Conservation (phyloP, 2,888 invertebrate species). For the Rhynchonema sp. region DNA sequence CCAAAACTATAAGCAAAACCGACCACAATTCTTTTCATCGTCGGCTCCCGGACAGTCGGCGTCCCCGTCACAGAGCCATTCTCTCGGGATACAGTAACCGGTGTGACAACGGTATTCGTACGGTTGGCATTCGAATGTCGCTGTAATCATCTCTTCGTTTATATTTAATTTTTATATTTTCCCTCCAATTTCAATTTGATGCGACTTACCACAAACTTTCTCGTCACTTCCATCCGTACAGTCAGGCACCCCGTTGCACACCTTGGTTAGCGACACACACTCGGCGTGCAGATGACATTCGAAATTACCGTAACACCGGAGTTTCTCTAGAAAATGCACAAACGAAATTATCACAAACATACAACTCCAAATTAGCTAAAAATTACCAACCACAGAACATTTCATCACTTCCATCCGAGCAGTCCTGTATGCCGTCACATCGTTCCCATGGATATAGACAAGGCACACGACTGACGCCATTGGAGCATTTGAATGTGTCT, state of each 20-base stretch:
- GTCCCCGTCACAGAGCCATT: slow-evolving; percentile 77
- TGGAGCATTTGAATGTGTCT: slow-evolving; percentile 8
- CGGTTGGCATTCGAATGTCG: slow-evolving; percentile 4
- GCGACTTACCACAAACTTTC: too few relatives aligned
- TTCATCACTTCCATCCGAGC: slow-evolving; percentile 91
- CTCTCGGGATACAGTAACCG: slow-evolving; percentile 62
- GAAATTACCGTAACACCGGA: slow-evolving; percentile 9
- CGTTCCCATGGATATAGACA: slow-evolving; percentile 9
- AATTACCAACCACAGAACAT: slow-evolving; percentile 8
- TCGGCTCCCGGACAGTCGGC: slow-evolving; percentile 76
- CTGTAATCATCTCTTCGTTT: slow-evolving; percentile 1
- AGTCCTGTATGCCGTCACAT: slow-evolving; percentile 41
- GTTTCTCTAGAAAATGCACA: too few relatives aligned
- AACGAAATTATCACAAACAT: neutral
- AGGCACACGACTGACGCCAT: slow-evolving; percentile 4
- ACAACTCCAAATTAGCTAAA: neutral
- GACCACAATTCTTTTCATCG: slow-evolving; percentile 59
- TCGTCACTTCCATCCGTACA: slow-evolving; percentile 17
- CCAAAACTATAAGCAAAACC: too few relatives aligned
- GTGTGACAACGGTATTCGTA: slow-evolving; percentile 61
- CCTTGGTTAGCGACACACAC: slow-evolving; percentile 8
- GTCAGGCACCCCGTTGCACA: slow-evolving; percentile 11
- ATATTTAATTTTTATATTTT: too few relatives aligned
- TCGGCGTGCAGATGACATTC: slow-evolving; percentile 1
- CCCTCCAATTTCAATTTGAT: too few relatives aligned